phyloP scores from a whole-genome alignment of 2,797 vertebrate species.

The Urosaurus nigricauda region DNA sequence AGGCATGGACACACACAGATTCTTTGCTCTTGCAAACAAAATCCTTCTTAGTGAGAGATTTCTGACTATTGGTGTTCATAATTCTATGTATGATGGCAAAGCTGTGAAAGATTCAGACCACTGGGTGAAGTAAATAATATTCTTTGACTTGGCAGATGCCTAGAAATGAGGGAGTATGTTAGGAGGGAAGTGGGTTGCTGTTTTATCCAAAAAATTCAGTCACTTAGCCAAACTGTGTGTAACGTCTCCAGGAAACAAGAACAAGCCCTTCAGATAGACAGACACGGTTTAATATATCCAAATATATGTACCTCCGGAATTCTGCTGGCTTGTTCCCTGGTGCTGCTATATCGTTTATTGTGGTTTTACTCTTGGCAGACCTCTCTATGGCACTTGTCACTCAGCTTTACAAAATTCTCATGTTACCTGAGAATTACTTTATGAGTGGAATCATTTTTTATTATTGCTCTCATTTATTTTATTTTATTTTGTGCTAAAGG shows the following conservation, averaged over 20 bases:
- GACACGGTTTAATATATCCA: slow-evolving; percentile 41
- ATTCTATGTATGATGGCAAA: slow-evolving; percentile 57
- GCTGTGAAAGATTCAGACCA: slow-evolving; percentile 73
- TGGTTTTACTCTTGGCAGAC: slow-evolving; percentile 68
- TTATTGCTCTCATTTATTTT: neutral
- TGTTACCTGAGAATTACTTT: slow-evolving; percentile 63
- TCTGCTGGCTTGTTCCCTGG: slow-evolving; percentile 43
- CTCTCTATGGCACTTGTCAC: slow-evolving; percentile 58
- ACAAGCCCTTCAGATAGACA: slow-evolving; percentile 62
- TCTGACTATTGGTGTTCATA: slow-evolving; percentile 70
- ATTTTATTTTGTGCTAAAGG: neutral
- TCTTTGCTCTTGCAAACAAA: slow-evolving; percentile 49
- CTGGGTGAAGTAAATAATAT: slow-evolving; percentile 65
- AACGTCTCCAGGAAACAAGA: slow-evolving; percentile 66
- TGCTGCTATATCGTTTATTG: slow-evolving; percentile 71
- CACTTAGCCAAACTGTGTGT: slow-evolving; percentile 67
- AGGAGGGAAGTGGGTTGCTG: slow-evolving; percentile 50
- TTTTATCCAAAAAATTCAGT: slow-evolving; percentile 75
- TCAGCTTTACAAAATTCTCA: slow-evolving; percentile 58
- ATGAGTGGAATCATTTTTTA: slow-evolving; percentile 15
- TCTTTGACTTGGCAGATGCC: slow-evolving; percentile 73
- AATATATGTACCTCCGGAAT: slow-evolving; percentile 59
- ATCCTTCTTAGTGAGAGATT: slow-evolving; percentile 58
- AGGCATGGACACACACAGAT: slow-evolving; percentile 38
- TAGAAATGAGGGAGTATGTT: slow-evolving; percentile 67